These are phyloP conservation scores for Cassiopea xamachana DNA, from an alignment of 30 jellyfish, hydroid and myxozoan genomes.

Conservation along the genomic window DNA sequence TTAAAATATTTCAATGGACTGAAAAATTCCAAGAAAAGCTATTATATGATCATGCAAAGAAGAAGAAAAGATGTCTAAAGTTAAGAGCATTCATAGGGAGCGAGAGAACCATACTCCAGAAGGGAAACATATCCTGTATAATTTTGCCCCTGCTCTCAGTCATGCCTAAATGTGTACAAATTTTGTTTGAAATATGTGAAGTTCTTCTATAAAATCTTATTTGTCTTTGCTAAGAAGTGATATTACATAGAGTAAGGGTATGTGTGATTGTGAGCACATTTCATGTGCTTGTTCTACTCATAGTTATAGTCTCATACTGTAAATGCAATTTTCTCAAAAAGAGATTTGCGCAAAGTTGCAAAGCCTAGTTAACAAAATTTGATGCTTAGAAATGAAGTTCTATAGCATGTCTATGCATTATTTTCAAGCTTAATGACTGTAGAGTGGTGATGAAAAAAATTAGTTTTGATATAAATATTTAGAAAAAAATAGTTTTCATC, in stretches of 20 bases:
- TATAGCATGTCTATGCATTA: not conserved
- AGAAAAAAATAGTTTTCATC: constrained; percentile 6
- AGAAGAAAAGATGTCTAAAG: too few relatives aligned
- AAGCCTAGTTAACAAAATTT: not conserved
- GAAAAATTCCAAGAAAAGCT: too few relatives aligned
- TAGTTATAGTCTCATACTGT: not conserved
- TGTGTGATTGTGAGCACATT: not conserved
- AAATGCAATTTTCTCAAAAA: not conserved
- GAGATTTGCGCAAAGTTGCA: not conserved
- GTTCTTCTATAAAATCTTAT: not conserved
- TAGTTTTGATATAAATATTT: not conserved
- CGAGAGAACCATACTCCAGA: too few relatives aligned
- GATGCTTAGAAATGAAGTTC: not conserved
- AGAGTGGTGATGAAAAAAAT: not conserved
- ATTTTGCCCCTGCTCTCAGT: too few relatives aligned
- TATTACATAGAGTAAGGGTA: not conserved
- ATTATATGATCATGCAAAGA: too few relatives aligned
- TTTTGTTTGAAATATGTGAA: too few relatives aligned
- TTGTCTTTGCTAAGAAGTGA: not conserved
- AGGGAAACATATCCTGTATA: too few relatives aligned
- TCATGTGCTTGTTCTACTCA: not conserved
- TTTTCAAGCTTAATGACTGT: not conserved
- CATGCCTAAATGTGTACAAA: too few relatives aligned
- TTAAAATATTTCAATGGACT: too few relatives aligned
- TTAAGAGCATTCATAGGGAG: too few relatives aligned